Percentiles rank a stretch among this genome's conserved stretches.
These are phyloP conservation scores for Drosophila gaucha DNA, from an alignment of 2,888 invertebrate species.

Conservation along the genomic window DNA sequence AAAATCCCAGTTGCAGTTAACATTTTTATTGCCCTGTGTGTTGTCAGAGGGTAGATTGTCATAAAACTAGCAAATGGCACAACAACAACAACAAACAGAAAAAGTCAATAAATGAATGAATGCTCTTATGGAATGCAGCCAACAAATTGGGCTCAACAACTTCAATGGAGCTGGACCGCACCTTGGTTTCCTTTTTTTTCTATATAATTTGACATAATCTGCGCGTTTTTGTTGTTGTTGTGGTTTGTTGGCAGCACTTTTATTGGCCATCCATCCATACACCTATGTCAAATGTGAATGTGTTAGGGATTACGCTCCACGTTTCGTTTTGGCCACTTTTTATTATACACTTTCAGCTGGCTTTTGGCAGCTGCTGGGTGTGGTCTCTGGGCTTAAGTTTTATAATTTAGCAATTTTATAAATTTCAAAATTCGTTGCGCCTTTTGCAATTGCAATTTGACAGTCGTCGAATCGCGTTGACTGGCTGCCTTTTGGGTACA, in stretches of 20 bases:
- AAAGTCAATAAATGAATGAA: conserved; percentile 9
- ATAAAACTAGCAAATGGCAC: conserved; percentile 65
- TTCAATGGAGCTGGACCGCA: conserved; percentile 15
- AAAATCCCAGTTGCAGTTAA: conserved; percentile 64
- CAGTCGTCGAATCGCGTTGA: conserved; percentile 3
- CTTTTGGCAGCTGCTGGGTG: conserved; percentile 26
- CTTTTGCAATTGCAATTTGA: conserved; percentile 33
- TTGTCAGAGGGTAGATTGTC: conserved; percentile 12
- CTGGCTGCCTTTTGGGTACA: conserved; percentile 14
- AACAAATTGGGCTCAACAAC: conserved; percentile 6
- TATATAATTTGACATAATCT: conserved; percentile 77
- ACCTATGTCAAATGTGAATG: conserved; percentile 1
- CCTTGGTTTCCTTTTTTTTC: conserved; percentile 41
- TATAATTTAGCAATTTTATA: conserved; percentile 2
- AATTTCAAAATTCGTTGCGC: conserved; percentile 43
- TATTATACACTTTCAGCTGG: conserved; percentile 43
- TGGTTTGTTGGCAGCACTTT: conserved; percentile 26
- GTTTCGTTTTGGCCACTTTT: conserved; percentile 26
- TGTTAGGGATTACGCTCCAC: conserved; percentile 56
- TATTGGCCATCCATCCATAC: conserved; percentile 22
- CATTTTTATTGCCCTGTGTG: conserved; percentile 33
- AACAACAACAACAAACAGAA: conserved; percentile 24
- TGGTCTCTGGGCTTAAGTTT: conserved; percentile 22
- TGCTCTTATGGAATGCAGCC: conserved; percentile 19
- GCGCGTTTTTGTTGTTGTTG: conserved; percentile 53